phyloP scores from a whole-genome alignment of 2,888 invertebrate species.

The Epistrophe eligans region DNA sequence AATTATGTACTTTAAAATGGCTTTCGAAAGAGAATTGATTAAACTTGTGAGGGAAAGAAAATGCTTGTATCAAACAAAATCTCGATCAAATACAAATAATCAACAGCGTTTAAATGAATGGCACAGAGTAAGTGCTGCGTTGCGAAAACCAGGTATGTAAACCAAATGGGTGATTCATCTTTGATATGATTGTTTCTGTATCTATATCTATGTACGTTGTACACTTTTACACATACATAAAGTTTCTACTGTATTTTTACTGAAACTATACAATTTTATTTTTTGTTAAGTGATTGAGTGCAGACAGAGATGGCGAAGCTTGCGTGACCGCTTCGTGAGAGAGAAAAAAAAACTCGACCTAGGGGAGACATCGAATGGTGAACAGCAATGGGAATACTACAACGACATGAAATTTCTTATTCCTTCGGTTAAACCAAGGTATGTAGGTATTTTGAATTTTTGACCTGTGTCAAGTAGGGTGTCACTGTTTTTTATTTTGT shows the following conservation, averaged over 20 bases:
- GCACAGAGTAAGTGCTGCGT: background rate
- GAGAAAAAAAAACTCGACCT: conserved; percentile 30
- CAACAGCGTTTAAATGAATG: background rate
- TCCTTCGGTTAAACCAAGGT: conserved; percentile 5
- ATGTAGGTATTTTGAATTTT: conserved; percentile 16
- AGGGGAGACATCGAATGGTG: background rate
- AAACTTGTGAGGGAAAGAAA: conserved; percentile 14
- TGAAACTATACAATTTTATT: background rate
- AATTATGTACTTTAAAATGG: background rate
- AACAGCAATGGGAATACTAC: conserved; percentile 23
- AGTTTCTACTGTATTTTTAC: background rate
- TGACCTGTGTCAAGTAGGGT: background rate
- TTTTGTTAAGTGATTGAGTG: conserved; percentile 24
- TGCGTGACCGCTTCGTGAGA: conserved; percentile 37
- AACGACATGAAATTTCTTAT: conserved; percentile 17
- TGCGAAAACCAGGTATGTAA: conserved; percentile 18
- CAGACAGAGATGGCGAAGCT: conserved; percentile 41
- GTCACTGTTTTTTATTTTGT: background rate
- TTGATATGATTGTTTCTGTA: too few relatives aligned
- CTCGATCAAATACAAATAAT: conserved; percentile 15
- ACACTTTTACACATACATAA: too few relatives aligned
- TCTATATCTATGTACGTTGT: too few relatives aligned
- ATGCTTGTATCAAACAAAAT: conserved; percentile 33
- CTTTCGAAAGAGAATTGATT: conserved; percentile 18
- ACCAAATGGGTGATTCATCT: background rate